Evolutionary conservation across 2,113 vertebrate genomes (phyloP), one percentile per base, ranked within the genome.

Genomic region (Octodon degus): DNA sequence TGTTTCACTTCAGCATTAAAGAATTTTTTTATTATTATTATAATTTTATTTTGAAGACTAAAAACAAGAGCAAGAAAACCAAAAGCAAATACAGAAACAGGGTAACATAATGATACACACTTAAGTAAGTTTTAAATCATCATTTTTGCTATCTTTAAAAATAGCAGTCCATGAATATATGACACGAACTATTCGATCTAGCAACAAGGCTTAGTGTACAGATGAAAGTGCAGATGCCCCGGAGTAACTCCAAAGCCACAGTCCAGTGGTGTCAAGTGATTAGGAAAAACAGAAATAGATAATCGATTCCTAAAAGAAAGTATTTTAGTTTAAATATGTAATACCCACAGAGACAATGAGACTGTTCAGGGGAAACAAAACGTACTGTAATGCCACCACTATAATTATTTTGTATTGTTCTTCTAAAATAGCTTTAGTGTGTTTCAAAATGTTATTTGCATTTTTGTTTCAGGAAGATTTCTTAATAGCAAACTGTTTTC

Each of bases 401-500:
- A 16, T 96, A 93, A 97, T 96, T 97, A 94, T 53, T 83, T 72
- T 90, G 25, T 22, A 92, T 37, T 80, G 77, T n/a, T 93, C 85
- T 93, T 93, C 93, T 90, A 68, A 97, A 97, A 95, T 82, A 95
- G 67, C 47, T 43, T 83, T 82, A 72, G 82, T 93, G 88, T 92
- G 37, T 90, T 94, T 95, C 83, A 91, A 68, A 80, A 68, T 74
- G 85, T 90, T 95, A 97, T 93, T 95, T 97, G 92, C 77, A 92
- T 93, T 97, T 53, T 97, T 93, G 88, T 93, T 95, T 93, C 90
- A 89, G 82, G 95, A 96, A 91, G 77, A 95, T 95, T 95, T 97
- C 88, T 97, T 96, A 96, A 95, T 62, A 91, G 90, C 47, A 93
- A 97, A 97, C 90, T 97, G 94, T 95, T 97, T 93, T 72, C 81